Evolutionary conservation across 2,888 invertebrate species (phyloP).

Genomic region (Coremacera marginata): DNA sequence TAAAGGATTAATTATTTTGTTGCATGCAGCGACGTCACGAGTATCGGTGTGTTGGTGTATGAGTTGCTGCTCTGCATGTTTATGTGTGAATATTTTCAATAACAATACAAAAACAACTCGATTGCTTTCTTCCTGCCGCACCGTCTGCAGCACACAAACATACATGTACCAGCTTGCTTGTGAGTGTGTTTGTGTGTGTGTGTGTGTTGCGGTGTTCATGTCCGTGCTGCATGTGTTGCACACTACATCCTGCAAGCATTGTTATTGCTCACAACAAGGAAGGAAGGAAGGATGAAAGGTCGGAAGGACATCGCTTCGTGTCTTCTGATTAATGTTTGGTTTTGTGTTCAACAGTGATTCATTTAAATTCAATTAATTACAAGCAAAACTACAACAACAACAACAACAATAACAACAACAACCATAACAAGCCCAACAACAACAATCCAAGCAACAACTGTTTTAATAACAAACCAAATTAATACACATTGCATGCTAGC

Average conservation of each 20-base stretch:
- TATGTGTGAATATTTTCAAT: neutral
- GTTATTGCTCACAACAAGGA: neutral
- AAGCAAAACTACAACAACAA: constrained; percentile 14
- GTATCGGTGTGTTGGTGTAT: constrained; percentile 5
- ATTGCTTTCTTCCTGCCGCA: no score
- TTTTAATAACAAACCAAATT: constrained; percentile 18
- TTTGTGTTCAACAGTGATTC: constrained; percentile 10
- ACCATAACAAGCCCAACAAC: constrained; percentile 18
- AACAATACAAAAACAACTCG: no score
- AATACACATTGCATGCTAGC: neutral
- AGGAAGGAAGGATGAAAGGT: neutral
- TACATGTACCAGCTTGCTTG: neutral
- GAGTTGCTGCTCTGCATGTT: neutral
- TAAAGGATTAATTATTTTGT: constrained; percentile 36
- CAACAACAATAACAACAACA: neutral
- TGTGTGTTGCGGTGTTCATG: neutral
- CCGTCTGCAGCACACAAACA: no score
- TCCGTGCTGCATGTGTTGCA: constrained; percentile 18
- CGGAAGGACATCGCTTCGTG: neutral
- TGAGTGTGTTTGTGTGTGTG: neutral
- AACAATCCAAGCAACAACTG: neutral
- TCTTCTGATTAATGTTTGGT: constrained; percentile 10
- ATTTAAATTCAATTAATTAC: constrained; percentile 37
- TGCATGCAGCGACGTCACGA: constrained; percentile 1
- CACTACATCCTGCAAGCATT: neutral